Conservation (phyloP, 2,888 invertebrate species). For the Acleris laterana region DNA sequence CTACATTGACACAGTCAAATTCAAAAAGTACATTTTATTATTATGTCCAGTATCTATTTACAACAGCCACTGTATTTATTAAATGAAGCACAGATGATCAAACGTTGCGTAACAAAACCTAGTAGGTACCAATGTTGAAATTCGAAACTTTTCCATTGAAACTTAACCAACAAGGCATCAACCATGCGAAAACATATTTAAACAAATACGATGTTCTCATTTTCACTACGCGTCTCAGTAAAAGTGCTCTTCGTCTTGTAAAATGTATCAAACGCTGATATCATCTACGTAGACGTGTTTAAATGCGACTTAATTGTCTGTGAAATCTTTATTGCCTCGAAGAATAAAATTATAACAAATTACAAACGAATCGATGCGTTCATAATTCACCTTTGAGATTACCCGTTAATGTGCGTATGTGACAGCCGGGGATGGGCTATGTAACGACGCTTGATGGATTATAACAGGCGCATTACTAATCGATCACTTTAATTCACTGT, state of each 20-base stretch:
- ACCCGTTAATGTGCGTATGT: constrained; percentile 5
- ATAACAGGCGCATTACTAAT: constrained; percentile 24
- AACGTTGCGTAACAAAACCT: too few relatives aligned
- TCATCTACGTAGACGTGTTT: constrained; percentile 5
- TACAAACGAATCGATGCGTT: constrained; percentile 6
- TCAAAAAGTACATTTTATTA: too few relatives aligned
- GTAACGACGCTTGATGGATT: constrained; percentile 26
- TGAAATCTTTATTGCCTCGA: constrained; percentile 1
- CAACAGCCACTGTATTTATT: too few relatives aligned
- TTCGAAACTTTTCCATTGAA: too few relatives aligned
- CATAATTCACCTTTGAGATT: constrained; percentile 16
- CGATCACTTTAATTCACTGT: constrained; percentile 11
- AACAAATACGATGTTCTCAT: too few relatives aligned
- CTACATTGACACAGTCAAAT: too few relatives aligned
- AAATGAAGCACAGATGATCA: too few relatives aligned
- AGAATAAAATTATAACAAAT: constrained; percentile 28
- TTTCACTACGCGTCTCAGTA: too few relatives aligned
- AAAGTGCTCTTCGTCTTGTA: background rate
- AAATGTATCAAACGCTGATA: constrained; percentile 1
- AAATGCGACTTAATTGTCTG: constrained; percentile 18
- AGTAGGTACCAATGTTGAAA: too few relatives aligned
- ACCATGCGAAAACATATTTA: too few relatives aligned
- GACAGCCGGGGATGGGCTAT: constrained; percentile 10
- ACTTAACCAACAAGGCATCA: too few relatives aligned
- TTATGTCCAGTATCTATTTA: too few relatives aligned